phyloP scores from a whole-genome alignment of 2,888 invertebrate species.

The Xanthorhoe designata region DNA sequence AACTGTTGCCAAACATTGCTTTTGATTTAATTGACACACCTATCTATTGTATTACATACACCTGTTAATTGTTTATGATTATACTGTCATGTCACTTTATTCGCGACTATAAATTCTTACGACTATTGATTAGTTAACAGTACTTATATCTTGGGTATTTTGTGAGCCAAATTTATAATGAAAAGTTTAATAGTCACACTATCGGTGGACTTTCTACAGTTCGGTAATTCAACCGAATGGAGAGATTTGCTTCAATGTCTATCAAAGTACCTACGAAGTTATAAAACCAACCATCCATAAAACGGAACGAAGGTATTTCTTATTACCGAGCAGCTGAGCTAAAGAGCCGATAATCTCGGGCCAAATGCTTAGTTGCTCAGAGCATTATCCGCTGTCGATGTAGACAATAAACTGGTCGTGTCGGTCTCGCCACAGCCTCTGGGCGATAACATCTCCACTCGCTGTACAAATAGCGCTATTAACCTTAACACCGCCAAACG shows the following conservation, averaged over 20 bases:
- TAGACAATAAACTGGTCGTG: slow-evolving; percentile 63
- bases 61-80: no score
- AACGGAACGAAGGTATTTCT: slow-evolving; percentile 11
- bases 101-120: no score
- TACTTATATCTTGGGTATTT: no score
- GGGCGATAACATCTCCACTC: slow-evolving; percentile 70
- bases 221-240: not conserved
- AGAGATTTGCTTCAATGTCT: not conserved
- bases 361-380: slow-evolving; percentile 44
- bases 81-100: no score
- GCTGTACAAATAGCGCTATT: slow-evolving; percentile 79
- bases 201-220: not conserved
- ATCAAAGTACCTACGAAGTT: not conserved
- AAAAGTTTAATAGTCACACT: no score
- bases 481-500: slow-evolving; percentile 75
- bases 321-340: slow-evolving; percentile 23
- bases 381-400: slow-evolving; percentile 56
- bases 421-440: slow-evolving; percentile 59
- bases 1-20: no score
- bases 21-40: no score
- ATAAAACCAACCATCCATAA: slow-evolving; percentile 12
- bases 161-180: no score
- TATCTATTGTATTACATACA: no score
- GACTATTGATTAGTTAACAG: no score
- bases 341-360: slow-evolving; percentile 22